Base-by-base conservation (phyloP, 2,888 invertebrate genomes). In the Beris chalybata region DNA sequence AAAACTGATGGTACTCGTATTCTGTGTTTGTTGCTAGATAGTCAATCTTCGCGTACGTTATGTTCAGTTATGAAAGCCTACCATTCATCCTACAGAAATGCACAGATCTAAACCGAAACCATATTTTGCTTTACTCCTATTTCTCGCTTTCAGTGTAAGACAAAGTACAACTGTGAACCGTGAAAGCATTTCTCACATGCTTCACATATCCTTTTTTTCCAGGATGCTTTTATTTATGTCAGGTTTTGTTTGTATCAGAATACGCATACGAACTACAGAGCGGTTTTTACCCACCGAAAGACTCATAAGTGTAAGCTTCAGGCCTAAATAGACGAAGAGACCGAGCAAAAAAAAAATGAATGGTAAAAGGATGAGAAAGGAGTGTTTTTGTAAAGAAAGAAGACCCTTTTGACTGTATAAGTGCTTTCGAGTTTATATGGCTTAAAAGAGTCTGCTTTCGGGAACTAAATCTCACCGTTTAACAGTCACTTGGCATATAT, bases 391-490 rank as follows among this genome's bases (percentile, higher is more conserved):
- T 7, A 15, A 6, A 56, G 13, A 43, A 11, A 30, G 30, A n/a
- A 45, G 45, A 58, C 22, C 44, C 57, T 47, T 58, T 45, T 58
- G 45, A 45, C 57, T 58, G 5, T 38, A 38, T 32, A 47, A 58
- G 47, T 44, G 45, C 57, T 58, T 56, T 56, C 56, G 43, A 22
- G 43, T 56, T 22, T 44, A 56, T 44, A 45, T 15, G 57, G 9
- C 57, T 45, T 58, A 58, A 58, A 45, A 44, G 57, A 58, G 45
- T 38, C 1, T 29, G 57, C 57, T 58, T 22, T 58, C 45, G 11
- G 29, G 45, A 58, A 47, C 57, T 58, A 58, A 45, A 58, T 58
- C 57, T 58, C 45, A 30, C 57, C 47, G 57, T 58, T 58, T 58
- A 58, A 29, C 57, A 58, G 45, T 38, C 57, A 58, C 57, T 58